Base-by-base conservation (phyloP, 2,113 vertebrate genomes). In the Oreochromis niloticus region DNA sequence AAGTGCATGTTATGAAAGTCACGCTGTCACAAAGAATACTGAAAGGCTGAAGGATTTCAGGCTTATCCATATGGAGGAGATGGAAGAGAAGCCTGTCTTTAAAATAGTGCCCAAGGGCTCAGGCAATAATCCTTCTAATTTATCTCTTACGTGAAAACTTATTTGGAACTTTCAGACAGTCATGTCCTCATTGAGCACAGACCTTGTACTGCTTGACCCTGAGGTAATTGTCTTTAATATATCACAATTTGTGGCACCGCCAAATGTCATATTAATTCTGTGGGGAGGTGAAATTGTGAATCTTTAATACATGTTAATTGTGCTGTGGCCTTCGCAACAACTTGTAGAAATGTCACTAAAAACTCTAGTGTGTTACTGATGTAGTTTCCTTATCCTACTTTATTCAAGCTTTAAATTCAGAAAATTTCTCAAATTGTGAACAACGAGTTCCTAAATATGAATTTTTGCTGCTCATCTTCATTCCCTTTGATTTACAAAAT, bases 1-100 rank as follows among this genome's bases (percentile, higher is more conserved):
- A 82, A 89, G 90, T 89, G 59, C 78, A 81, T 88, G 87, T 83
- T 85, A 68, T 80, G 78, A 88, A 89, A 92, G 83, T 91, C 2
- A 46, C 24, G 22, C 86, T 84, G 87, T 91, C 84, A 81, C 9
- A 11, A 57, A 54, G 24, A 84, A 78, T 59, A 50, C 79, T 81
- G 83, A 81, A 71, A 83, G 14, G 6, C 32, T 71, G 52, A 66
- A 84, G 57, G 32, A 32, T 87, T 91, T 84, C 24, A 46, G 46
- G 50, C 83, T 46, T 81, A 79, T 87, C 81, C 68, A 84, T 82
- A 66, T 52, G 61, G 63, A 86, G 32, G 84, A 85, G 80, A 66
- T 46, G 55, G 52, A 86, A 30, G 84, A 80, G 80, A 79, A 50
- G 50, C 43, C 32, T 48, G 52, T 48, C 46, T 82, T 80, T 80